Percentiles rank a stretch among this genome's conserved stretches.
phyloP scores from a whole-genome alignment of 1,140 invertebrate genomes.

The Sarcophaga peregrina region DNA sequence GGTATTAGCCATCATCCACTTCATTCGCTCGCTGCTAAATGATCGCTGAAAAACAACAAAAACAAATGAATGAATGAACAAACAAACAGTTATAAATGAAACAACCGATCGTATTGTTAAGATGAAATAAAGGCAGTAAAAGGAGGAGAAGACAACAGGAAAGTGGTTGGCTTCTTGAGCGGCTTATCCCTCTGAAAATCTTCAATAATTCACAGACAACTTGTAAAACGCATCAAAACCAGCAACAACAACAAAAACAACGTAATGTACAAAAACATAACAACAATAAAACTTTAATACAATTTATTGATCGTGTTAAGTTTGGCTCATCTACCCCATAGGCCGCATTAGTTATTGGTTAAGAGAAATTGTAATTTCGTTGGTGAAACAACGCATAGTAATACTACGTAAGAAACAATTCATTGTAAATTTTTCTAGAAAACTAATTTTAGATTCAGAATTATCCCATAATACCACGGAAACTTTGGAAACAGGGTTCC shows the following conservation, averaged over 20 bases:
- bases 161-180: background rate
- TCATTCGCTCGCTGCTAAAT: background rate
- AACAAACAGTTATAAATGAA: constrained; percentile 32
- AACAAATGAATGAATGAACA: background rate
- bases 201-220: constrained; percentile 31
- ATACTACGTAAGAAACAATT: no score
- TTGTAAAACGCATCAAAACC: background rate
- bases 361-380: background rate
- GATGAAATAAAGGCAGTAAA: background rate
- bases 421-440: no score
- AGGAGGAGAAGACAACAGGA: background rate
- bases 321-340: background rate
- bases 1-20: background rate
- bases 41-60: background rate
- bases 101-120: background rate
- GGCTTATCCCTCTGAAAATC: constrained; percentile 32
- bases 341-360: background rate
- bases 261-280: background rate
- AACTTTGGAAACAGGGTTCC: no score
- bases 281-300: constrained; percentile 17
- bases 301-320: constrained; percentile 40
- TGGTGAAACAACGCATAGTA: no score
- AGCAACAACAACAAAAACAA: background rate
- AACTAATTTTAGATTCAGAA: no score
- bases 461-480: background rate